Percentiles rank a stretch among this genome's conserved stretches.
phyloP scores from a whole-genome alignment of 2,888 invertebrate species.

The Sesia bembeciformis region DNA sequence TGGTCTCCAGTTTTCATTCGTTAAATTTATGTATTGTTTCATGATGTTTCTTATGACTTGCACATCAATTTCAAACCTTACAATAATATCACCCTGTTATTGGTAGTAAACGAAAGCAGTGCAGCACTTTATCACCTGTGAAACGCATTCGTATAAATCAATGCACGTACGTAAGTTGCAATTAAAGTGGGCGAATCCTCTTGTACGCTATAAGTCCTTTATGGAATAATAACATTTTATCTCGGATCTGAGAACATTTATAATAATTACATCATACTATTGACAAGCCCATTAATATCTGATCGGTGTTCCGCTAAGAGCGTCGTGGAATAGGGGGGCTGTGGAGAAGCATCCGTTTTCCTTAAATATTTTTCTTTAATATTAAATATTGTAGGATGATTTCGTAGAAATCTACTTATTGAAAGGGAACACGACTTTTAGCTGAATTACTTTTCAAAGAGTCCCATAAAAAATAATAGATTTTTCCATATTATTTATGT shows the following conservation, averaged over 20 bases:
- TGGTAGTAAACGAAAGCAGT: conserved; percentile 30
- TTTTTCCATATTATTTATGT: too few species aligned
- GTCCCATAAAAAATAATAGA: too few species aligned
- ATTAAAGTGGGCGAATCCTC: conserved; percentile 43
- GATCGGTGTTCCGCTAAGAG: conserved; percentile 21
- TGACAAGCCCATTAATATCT: conserved; percentile 61
- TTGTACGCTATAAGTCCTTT: conserved; percentile 38
- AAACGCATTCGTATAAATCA: conserved; percentile 26
- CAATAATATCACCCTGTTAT: conserved; percentile 16
- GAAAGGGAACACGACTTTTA: too few species aligned
- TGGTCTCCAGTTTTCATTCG: too few species aligned
- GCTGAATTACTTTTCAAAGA: too few species aligned
- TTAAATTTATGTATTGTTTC: too few species aligned
- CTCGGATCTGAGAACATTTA: conserved; percentile 52
- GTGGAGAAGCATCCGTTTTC: conserved; percentile 11
- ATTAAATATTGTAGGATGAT: too few species aligned
- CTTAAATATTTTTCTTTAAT: too few species aligned
- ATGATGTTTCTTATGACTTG: not conserved
- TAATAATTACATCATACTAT: conserved; percentile 64
- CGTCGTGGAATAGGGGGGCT: conserved; percentile 8
- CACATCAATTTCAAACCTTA: not conserved
- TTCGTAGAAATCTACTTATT: too few species aligned
- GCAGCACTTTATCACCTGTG: conserved; percentile 38
- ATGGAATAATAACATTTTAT: conserved; percentile 54
- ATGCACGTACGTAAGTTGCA: conserved; percentile 29